Conservation (phyloP, 2,888 invertebrate genomes). For the Nemotelus nigrinus region DNA sequence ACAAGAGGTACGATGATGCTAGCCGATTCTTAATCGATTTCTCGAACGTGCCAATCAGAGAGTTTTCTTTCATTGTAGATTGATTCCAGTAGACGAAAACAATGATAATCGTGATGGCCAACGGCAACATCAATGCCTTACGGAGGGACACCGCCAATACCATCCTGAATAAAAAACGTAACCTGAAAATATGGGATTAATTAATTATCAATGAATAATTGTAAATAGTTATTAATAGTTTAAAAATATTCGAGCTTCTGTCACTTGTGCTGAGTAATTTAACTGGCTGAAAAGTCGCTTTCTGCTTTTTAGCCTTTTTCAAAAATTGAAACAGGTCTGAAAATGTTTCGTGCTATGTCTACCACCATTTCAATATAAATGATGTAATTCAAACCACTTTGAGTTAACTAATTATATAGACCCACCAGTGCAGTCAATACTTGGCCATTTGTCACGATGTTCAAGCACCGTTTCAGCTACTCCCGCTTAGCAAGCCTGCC, state of each 20-base stretch:
- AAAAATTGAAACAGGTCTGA: no score
- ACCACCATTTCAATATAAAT: no score
- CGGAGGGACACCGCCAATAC: slow-evolving; percentile 66
- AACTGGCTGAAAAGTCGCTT: no score
- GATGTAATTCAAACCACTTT: no score
- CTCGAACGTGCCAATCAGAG: slow-evolving; percentile 62
- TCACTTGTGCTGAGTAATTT: neutral
- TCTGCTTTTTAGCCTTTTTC: no score
- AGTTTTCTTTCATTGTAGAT: slow-evolving; percentile 65
- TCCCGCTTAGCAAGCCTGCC: no score
- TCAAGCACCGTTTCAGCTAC: no score
- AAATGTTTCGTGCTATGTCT: no score
- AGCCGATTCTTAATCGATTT: slow-evolving; percentile 56
- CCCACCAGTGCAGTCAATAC: no score
- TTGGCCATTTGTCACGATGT: no score
- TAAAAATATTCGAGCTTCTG: neutral
- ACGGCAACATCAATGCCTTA: slow-evolving; percentile 68
- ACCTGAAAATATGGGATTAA: slow-evolving; percentile 55
- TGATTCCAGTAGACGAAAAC: slow-evolving; percentile 73
- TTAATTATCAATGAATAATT: neutral
- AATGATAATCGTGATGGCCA: slow-evolving; percentile 69
- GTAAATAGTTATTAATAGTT: neutral
- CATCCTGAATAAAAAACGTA: slow-evolving; percentile 63
- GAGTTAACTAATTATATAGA: no score
- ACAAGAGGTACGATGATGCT: slow-evolving; percentile 55